These are phyloP conservation scores for Megalurothrips usitatus DNA, from an alignment of 2,888 invertebrate genomes.

Conservation along the genomic window DNA sequence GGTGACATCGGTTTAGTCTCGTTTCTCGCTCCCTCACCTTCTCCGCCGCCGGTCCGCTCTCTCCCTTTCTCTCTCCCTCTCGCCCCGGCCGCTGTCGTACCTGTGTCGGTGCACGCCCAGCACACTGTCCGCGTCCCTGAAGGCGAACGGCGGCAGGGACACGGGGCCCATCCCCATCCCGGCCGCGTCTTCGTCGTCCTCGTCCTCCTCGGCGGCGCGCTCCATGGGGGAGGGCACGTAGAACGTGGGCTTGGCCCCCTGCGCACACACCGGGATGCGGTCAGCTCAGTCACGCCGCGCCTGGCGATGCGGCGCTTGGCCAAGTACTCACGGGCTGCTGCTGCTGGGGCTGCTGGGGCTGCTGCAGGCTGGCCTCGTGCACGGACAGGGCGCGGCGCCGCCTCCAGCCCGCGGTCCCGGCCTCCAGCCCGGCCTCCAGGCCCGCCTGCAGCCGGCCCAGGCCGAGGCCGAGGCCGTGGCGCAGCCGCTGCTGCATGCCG, in stretches of 20 bases:
- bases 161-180: constrained; percentile 44
- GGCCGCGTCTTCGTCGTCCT: constrained; percentile 31
- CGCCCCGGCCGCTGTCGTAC: background rate
- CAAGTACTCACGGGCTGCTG: background rate
- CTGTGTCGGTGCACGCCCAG: constrained; percentile 35
- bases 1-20: no score
- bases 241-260: constrained; percentile 51
- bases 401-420: constrained; percentile 54
- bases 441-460: constrained; percentile 52
- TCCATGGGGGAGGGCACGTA: constrained; percentile 61
- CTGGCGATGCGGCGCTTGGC: no score
- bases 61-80: no score
- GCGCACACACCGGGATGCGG: background rate
- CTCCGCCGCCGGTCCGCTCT: no score
- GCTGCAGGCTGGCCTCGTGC: constrained; percentile 56
- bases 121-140: constrained; percentile 46
- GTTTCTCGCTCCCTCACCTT: no score
- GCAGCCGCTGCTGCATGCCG: constrained; percentile 23
- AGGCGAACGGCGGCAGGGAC: constrained; percentile 49
- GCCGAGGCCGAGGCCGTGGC: constrained; percentile 34
- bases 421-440: constrained; percentile 58
- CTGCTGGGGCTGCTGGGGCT: constrained; percentile 54
- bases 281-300: background rate
- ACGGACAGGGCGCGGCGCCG: constrained; percentile 63
- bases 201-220: constrained; percentile 32